Base-by-base conservation (phyloP, 2,113 vertebrate species). In the Sciurus niger region DNA sequence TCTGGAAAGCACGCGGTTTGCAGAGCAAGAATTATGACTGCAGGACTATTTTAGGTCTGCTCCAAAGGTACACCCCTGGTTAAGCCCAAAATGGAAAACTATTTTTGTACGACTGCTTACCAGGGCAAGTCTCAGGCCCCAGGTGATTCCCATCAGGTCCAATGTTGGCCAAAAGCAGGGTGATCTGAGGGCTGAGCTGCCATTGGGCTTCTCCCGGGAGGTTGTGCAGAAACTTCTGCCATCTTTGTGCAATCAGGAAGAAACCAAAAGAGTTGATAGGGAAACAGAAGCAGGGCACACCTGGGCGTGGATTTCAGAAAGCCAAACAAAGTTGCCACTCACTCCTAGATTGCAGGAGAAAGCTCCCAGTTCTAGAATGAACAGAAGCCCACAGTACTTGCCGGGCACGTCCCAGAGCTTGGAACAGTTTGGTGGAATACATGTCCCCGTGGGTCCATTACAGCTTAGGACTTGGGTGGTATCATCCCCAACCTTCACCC, bases 81-180 rank as follows among this genome's bases (percentile, higher is more conserved):
- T 28, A 89, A n/a, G 34, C n/a, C 73, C 70, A 88, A 96, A 89
- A 55, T n/a, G 73, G 46, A 88, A 90, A 34, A 18, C 32, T 58
- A 43, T 95, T 84, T 95, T 74, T 48, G 37, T 40, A 67, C 65
- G 5, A 32, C 51, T 74, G 58, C 76, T 83, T 91, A 53, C 2
- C 2, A 68, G 34, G 48, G 22, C 53, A 82, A 12, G 43, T 65
- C 46, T 10, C 24, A 43, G 8, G 1, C 8, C 4, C 58, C 78
- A 51, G 34, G 34, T 6, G 17, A 24, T 37, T 46, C 25, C 76
- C 13, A 1, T 51, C 51, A 67, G 87, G 65, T 16, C 48, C 46
- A 55, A 90, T 1, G 11, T 73, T 0, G 34, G 51, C 60, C 78
- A 58, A 73, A 55, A 0, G 0, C 53, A 51, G 40, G 17, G n/a